Evolutionary conservation across 64 coral and sea anemone genomes (phyloP).

Genomic region (Orbicella faveolata): DNA sequence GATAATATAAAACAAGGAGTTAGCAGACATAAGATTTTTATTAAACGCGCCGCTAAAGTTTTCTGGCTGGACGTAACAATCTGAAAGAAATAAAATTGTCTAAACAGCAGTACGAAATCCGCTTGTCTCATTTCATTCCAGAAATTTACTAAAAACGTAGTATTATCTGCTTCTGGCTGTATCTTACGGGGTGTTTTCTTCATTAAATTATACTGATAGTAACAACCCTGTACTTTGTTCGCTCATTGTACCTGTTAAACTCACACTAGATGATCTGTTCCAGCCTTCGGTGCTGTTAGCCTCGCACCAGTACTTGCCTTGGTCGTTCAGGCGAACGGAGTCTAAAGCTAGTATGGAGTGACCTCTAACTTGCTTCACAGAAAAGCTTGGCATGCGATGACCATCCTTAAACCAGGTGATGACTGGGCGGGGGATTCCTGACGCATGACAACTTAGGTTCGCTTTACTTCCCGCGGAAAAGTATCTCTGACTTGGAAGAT

Average conservation of each 20-base stretch:
- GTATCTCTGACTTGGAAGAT: neutral
- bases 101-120: too few relatives aligned
- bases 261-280: neutral
- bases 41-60: too few relatives aligned
- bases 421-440: constrained; percentile 17
- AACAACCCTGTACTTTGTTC: too few relatives aligned
- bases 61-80: too few relatives aligned
- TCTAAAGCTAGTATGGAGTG: neutral
- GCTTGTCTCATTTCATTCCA: too few relatives aligned
- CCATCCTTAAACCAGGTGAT: constrained; percentile 58
- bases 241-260: neutral
- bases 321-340: neutral
- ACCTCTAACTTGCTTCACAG: neutral
- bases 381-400: neutral
- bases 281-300: constrained; percentile 17
- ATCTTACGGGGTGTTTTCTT: neutral
- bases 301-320: constrained; percentile 32
- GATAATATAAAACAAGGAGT: neutral
- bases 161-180: too few relatives aligned
- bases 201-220: neutral
- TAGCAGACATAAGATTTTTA: too few relatives aligned
- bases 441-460: constrained; percentile 23
- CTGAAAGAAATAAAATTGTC: too few relatives aligned
- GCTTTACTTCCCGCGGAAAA: neutral
- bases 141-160: too few relatives aligned